Evolutionary conservation across 2,797 vertebrate species (phyloP), one percentile per base, ranked within the genome.

Genomic region (Hoplostethus mediterraneus): DNA sequence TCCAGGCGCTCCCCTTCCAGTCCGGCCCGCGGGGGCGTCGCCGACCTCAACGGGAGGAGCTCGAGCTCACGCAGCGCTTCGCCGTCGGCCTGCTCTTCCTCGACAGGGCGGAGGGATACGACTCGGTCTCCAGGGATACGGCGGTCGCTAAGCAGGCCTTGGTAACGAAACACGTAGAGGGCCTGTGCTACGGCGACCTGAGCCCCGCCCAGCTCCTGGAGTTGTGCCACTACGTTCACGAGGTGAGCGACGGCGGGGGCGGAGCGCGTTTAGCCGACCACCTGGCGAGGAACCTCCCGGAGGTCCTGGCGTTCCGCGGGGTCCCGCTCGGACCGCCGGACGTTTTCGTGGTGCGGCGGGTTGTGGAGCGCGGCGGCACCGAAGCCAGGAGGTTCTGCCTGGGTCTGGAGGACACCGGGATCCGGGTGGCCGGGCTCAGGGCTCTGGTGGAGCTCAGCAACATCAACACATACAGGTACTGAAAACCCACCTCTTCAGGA

Each of bases 401-500:
- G 79, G 95, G 97, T 84, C 81, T 99, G 45, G 92, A 92, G 60
- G 92, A 93, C 75, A 96, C 96, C 0, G 89, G 94, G 71, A 86
- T 98, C 21, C 89, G 93, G 25, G 63, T 95, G 42, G 75, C 89
- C 3, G 96, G 96, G 33, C 92, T 99, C 13, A 91, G 76, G 71
- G 85, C 93, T 48, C 88, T 99, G 62, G 89, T 95, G 47, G 88
- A 89, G 55, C 93, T 97, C 10, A 75, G 79, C 84, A 96, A 94
- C 25, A 92, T 98, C 75, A 73, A 85, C 14, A 92, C 81, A 0
- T 98, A 96, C 93, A 96, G 97, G 98, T 99, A 87, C 21, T 5
- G n/a, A n/a, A 14, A 30, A 1, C 28, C n/a, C 14, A 47, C 13
- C 45, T 6, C 13, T n/a, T n/a, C n/a, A n/a, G n/a, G n/a, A n/a